phyloP scores from a whole-genome alignment of 2,888 invertebrate species.

The Callinectes sapidus region DNA sequence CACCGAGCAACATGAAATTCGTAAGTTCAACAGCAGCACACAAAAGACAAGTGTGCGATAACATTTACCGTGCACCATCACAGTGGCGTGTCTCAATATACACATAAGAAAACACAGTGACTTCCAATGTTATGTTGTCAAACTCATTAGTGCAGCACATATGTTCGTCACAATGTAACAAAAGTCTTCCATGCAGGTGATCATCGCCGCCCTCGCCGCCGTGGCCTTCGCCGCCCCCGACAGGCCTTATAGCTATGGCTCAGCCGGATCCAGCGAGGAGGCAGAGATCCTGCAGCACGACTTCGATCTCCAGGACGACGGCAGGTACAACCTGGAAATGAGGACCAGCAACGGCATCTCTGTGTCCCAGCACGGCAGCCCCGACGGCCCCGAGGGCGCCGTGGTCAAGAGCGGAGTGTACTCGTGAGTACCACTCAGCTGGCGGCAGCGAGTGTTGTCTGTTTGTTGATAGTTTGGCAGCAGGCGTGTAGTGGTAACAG shows the following conservation, averaged over 20 bases:
- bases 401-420: constrained; percentile 48
- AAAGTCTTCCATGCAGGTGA: constrained; percentile 37
- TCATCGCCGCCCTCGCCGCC: constrained; percentile 54
- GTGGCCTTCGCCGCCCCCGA: constrained; percentile 58
- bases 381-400: constrained; percentile 45
- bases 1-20: constrained; percentile 16
- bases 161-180: background rate
- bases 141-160: background rate
- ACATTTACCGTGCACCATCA: background rate
- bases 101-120: background rate
- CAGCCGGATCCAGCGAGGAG: constrained; percentile 7
- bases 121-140: background rate
- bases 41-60: background rate
- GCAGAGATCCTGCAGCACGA: constrained; percentile 46
- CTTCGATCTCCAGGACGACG: constrained; percentile 39
- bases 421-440: constrained; percentile 36
- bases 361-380: constrained; percentile 43
- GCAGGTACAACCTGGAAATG: constrained; percentile 55
- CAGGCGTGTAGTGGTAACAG: background rate
- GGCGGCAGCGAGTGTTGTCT: background rate
- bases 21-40: background rate
- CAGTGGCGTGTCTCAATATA: background rate
- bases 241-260: background rate
- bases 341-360: constrained; percentile 62
- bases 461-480: background rate